These are phyloP conservation scores for Sebastes hubbsi DNA, from an alignment of 2,797 vertebrate species.

Conservation along the genomic window DNA sequence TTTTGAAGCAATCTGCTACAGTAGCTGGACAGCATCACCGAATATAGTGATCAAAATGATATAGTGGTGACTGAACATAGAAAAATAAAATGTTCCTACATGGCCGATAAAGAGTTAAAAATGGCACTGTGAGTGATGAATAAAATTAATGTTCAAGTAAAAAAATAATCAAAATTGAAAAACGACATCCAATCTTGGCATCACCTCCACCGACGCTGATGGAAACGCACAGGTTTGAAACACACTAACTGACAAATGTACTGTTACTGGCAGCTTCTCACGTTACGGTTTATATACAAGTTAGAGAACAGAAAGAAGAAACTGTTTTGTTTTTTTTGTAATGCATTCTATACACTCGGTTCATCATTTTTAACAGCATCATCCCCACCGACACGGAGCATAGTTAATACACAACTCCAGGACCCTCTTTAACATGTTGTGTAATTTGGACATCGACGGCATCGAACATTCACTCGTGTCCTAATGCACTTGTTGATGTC, in stretches of 20 bases:
- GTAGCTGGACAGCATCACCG: slow-evolving; percentile 65
- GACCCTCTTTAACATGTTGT: slow-evolving; percentile 41
- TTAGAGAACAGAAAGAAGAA: slow-evolving; percentile 69
- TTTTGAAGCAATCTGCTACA: slow-evolving; percentile 62
- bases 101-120: slow-evolving; percentile 22
- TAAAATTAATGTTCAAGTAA: slow-evolving; percentile 57
- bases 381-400: slow-evolving; percentile 54
- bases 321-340: slow-evolving; percentile 16
- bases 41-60: slow-evolving; percentile 23
- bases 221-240: slow-evolving; percentile 68
- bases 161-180: not conserved
- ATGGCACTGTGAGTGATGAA: slow-evolving; percentile 63
- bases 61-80: slow-evolving; percentile 28
- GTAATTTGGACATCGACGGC: slow-evolving; percentile 56
- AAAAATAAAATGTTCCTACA: slow-evolving; percentile 51
- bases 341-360: slow-evolving; percentile 57
- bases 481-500: slow-evolving; percentile 75
- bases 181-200: slow-evolving; percentile 49
- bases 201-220: slow-evolving; percentile 62
- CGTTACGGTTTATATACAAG: slow-evolving; percentile 83
- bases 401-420: slow-evolving; percentile 60
- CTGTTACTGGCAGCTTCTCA: slow-evolving; percentile 79
- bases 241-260: slow-evolving; percentile 76
- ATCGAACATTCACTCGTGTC: slow-evolving; percentile 76
- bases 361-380: slow-evolving; percentile 33